These are phyloP conservation scores for Lutraria rhynchaena DNA, from an alignment of 1,140 invertebrate genomes.

Conservation along the genomic window DNA sequence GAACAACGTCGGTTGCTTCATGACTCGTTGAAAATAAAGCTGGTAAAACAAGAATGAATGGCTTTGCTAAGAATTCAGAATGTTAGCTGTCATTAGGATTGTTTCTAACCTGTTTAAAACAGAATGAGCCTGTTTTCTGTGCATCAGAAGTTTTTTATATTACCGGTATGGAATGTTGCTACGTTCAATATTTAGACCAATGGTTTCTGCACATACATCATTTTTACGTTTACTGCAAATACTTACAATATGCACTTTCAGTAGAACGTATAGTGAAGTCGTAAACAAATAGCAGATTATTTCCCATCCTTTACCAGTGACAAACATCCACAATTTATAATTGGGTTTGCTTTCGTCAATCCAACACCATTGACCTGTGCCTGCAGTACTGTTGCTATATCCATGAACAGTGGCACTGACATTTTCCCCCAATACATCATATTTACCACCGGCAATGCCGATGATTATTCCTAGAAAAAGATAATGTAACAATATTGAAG, in stretches of 20 bases:
- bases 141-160: background rate
- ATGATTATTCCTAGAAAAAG: conserved; percentile 34
- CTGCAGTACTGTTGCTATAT: no score
- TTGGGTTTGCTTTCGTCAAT: background rate
- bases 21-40: background rate
- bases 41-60: conserved; percentile 9
- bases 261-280: conserved; percentile 7
- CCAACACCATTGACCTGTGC: conserved; percentile 41
- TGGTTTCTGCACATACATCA: background rate
- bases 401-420: background rate
- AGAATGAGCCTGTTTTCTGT: background rate
- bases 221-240: background rate
- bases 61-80: conserved; percentile 28
- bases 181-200: background rate
- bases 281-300: conserved; percentile 23
- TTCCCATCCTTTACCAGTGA: conserved; percentile 43
- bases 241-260: conserved; percentile 36
- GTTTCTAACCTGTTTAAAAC: background rate
- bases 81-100: background rate
- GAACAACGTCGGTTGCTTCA: background rate
- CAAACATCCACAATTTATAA: conserved; percentile 12
- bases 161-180: background rate
- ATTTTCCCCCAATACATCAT: conserved; percentile 7
- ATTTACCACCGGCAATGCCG: background rate
- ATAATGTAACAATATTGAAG: background rate